Conservation (phyloP, 37 sponge, comb jelly and placozoan genomes). For the Geodia barretti region DNA sequence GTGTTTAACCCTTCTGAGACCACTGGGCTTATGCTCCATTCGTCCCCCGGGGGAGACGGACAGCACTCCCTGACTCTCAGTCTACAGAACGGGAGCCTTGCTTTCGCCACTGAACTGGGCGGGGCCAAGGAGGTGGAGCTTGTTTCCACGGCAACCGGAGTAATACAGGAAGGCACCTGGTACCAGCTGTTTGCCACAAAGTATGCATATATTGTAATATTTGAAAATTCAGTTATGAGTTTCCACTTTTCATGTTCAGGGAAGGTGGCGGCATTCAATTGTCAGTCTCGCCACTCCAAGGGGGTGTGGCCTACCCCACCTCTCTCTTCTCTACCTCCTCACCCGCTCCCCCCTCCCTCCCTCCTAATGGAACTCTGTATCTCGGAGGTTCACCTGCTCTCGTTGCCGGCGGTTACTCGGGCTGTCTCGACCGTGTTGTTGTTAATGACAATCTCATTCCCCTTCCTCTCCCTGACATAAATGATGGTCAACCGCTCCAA, state of each 20-base stretch:
- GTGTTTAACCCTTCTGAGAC: constrained; percentile 38
- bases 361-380: not conserved
- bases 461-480: constrained; percentile 27
- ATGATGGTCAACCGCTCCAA: not conserved
- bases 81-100: constrained; percentile 15
- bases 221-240: not conserved
- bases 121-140: not conserved
- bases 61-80: not conserved
- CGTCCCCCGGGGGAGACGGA: not conserved
- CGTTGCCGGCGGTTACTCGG: constrained; percentile 32
- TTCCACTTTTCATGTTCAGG: not conserved
- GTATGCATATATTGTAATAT: not conserved
- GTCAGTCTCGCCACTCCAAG: constrained; percentile 32
- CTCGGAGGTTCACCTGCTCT: constrained; percentile 5
- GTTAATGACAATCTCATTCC: constrained; percentile 45
- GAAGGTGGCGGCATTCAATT: not conserved
- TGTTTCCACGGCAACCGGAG: not conserved
- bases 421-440: constrained; percentile 64
- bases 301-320: constrained; percentile 9
- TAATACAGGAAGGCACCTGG: constrained; percentile 11
- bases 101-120: not conserved
- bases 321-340: not conserved
- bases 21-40: constrained; percentile 1
- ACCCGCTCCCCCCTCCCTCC: not conserved
- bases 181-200: constrained; percentile 48